A percentile compares a stretch with the other conserved stretches of the same genome.
phyloP scores from a whole-genome alignment of 2,888 invertebrate genomes.

The Drosophila greeni region DNA sequence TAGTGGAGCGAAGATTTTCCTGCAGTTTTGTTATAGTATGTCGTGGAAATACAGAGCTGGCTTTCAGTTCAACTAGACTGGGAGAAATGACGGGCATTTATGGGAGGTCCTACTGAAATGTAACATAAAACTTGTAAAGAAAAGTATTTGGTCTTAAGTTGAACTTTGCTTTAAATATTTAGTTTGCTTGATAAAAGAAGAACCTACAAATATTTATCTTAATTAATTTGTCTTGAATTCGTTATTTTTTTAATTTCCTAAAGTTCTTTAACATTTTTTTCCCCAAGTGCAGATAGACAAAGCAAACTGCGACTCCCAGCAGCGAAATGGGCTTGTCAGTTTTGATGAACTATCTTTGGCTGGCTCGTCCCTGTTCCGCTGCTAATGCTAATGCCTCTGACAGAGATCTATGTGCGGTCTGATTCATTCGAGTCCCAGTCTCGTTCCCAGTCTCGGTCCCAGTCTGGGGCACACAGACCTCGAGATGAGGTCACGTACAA shows the following conservation, averaged over 20 bases:
- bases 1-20: slow-evolving; percentile 26
- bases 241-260: background rate
- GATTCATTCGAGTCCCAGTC: slow-evolving; percentile 58
- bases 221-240: background rate
- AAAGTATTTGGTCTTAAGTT: too few relatives aligned
- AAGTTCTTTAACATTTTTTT: background rate
- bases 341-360: slow-evolving; percentile 69
- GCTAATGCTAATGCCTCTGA: slow-evolving; percentile 67
- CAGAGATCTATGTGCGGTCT: slow-evolving; percentile 70
- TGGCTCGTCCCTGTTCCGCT: slow-evolving; percentile 38
- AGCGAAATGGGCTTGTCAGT: slow-evolving; percentile 66
- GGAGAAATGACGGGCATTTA: too few relatives aligned
- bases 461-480: slow-evolving; percentile 28
- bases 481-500: slow-evolving; percentile 62
- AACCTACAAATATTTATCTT: background rate
- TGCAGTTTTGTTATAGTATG: slow-evolving; percentile 57
- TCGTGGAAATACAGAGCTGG: slow-evolving; percentile 46
- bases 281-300: background rate
- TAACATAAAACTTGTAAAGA: too few relatives aligned
- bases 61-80: slow-evolving; percentile 6
- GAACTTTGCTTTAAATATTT: background rate
- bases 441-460: slow-evolving; percentile 13
- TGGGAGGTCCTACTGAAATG: too few relatives aligned
- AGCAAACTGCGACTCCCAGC: slow-evolving; percentile 18
- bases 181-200: background rate